phyloP scores from a whole-genome alignment of 2,888 invertebrate genomes.

The Blastobasis adustella region DNA sequence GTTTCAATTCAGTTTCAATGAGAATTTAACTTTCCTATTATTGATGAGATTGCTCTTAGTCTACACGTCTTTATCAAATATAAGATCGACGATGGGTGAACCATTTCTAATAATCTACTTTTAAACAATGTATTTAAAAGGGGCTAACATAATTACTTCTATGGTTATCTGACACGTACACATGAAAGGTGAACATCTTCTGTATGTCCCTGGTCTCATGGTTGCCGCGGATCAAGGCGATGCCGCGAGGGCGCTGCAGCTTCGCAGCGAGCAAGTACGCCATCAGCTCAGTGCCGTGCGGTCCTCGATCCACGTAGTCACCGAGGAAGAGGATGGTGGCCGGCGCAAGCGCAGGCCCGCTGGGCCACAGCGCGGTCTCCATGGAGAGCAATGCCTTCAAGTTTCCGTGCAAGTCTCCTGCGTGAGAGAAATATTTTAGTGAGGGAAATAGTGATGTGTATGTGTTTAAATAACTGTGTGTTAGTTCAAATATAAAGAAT shows the following conservation, averaged over 20 bases:
- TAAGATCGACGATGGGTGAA: too few species aligned
- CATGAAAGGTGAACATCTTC: conserved; percentile 81
- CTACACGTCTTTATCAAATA: too few species aligned
- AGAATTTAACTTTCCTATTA: too few species aligned
- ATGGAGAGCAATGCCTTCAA: conserved; percentile 79
- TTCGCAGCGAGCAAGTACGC: conserved; percentile 83
- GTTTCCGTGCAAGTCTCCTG: conserved; percentile 86
- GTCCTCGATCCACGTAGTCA: conserved; percentile 85
- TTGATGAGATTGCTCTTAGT: too few species aligned
- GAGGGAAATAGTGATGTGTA: not conserved
- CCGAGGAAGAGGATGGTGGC: conserved; percentile 81
- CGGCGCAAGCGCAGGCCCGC: conserved; percentile 78
- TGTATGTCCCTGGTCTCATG: conserved; percentile 85
- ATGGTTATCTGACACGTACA: too few species aligned
- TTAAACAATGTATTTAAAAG: too few species aligned
- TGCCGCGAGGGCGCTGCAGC: conserved; percentile 77
- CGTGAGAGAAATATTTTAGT: not conserved
- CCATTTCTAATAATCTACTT: too few species aligned
- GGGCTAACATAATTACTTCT: too few species aligned
- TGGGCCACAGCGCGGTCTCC: conserved; percentile 81
- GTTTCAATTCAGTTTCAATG: too few species aligned
- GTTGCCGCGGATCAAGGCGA: conserved; percentile 81
- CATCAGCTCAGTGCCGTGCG: conserved; percentile 79
- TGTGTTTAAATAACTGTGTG: too few species aligned
- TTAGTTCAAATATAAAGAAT: too few species aligned